Evolutionary conservation across 2,113 vertebrate genomes (phyloP).

Genomic region (Dasyurus viverrinus): DNA sequence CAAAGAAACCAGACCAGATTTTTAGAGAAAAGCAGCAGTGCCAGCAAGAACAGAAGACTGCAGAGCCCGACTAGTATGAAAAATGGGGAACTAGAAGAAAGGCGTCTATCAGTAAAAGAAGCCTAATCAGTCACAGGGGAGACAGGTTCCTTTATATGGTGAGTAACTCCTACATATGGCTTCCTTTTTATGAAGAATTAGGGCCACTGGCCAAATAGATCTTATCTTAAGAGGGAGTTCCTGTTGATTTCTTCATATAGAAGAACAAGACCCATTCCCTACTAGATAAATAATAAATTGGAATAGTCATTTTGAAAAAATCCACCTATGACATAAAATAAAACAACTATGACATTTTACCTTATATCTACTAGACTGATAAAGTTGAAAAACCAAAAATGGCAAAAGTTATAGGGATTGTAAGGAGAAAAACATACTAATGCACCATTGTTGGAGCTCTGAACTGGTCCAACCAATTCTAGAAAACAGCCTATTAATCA

Average conservation of each 20-base stretch:
- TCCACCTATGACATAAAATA: background rate
- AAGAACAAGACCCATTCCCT: background rate
- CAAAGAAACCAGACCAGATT: background rate
- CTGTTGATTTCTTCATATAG: background rate
- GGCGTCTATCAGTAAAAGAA: background rate
- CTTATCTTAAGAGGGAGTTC: background rate
- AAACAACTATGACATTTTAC: background rate
- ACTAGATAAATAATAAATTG: background rate
- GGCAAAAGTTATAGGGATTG: background rate
- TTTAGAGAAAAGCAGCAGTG: background rate
- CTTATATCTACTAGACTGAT: background rate
- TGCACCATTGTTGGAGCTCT: background rate
- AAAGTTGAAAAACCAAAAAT: background rate
- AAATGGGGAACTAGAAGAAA: background rate
- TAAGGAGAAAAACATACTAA: background rate
- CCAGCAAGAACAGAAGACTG: background rate
- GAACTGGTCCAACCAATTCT: background rate
- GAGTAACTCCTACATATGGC: background rate
- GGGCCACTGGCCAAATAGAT: background rate
- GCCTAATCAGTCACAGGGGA: background rate
- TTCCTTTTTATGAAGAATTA: background rate
- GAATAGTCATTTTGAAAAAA: background rate
- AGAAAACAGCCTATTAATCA: background rate
- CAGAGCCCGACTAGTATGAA: background rate
- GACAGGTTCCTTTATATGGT: background rate